Percentiles rank a stretch among this genome's conserved stretches.
Evolutionary conservation across 2,797 vertebrate species (phyloP).

Genomic region (Myiothlypis chrysogaster): DNA sequence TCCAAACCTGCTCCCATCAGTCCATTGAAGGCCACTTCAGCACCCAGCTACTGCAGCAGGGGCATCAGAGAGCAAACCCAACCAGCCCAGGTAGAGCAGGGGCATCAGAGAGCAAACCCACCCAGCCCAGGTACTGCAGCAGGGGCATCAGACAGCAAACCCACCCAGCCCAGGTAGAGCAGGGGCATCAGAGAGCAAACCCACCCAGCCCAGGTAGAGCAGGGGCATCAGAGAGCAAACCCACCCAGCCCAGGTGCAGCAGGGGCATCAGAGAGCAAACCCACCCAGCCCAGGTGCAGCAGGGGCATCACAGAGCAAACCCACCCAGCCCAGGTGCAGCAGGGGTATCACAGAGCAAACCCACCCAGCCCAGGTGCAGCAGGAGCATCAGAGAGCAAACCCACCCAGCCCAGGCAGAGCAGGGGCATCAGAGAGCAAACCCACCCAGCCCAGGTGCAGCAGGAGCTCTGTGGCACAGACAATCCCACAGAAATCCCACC

Average conservation of each 20-base stretch:
- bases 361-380: too few relatives aligned
- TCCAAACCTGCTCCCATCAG: neutral
- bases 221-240: neutral
- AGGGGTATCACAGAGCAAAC: neutral
- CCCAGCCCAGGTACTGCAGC: too few relatives aligned
- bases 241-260: too few relatives aligned
- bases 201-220: too few relatives aligned
- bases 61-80: neutral
- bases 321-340: fast-evolving
- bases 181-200: neutral
- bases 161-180: fast-evolving
- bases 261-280: too few relatives aligned
- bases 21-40: neutral
- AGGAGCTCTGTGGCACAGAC: neutral
- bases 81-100: too few relatives aligned
- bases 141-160: too few relatives aligned
- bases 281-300: fast-evolving
- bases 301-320: neutral
- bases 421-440: too few relatives aligned
- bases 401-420: too few relatives aligned
- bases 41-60: neutral
- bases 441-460: fast-evolving
- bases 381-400: neutral
- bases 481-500: too few relatives aligned
- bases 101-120: neutral